Evolutionary conservation across 2,888 invertebrate genomes (phyloP).

Genomic region (Gnatocerus cornutus): DNA sequence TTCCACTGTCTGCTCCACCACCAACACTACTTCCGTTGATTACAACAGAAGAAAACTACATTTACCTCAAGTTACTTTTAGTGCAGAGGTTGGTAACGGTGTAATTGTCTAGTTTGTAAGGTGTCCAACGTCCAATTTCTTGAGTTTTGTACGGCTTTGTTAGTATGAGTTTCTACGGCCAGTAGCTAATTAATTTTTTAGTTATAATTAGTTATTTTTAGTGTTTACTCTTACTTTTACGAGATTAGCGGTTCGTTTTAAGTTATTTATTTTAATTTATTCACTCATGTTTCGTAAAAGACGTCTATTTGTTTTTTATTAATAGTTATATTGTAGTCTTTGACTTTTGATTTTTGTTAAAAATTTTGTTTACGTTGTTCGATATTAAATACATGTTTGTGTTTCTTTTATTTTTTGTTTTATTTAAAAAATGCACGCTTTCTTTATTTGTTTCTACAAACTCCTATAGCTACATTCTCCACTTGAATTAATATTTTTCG

Average conservation of each 20-base stretch:
- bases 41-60: slow-evolving; percentile 78
- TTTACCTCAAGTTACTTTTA: slow-evolving; percentile 89
- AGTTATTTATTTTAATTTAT: slow-evolving; percentile 76
- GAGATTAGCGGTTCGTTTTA: slow-evolving; percentile 64
- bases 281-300: slow-evolving; percentile 66
- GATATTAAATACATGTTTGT: slow-evolving; percentile 52
- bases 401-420: slow-evolving; percentile 40
- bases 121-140: background rate
- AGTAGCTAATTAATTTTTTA: slow-evolving; percentile 28
- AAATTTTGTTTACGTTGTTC: slow-evolving; percentile 53
- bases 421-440: slow-evolving; percentile 24
- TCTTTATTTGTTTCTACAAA: slow-evolving; percentile 13
- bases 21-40: slow-evolving; percentile 73
- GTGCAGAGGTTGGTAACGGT: slow-evolving; percentile 93
- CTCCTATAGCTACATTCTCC: background rate
- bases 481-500: no score
- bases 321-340: slow-evolving; percentile 48
- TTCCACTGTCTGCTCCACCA: slow-evolving; percentile 81
- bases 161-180: slow-evolving; percentile 23
- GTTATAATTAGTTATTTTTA: slow-evolving; percentile 22
- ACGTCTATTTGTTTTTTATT: slow-evolving; percentile 48
- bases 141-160: background rate
- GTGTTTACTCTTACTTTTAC: slow-evolving; percentile 17
- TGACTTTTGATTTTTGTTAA: slow-evolving; percentile 49
- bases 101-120: slow-evolving; percentile 80